Evolutionary conservation across 1,140 invertebrate species (phyloP).

Genomic region (Zaprionus lachaisei): DNA sequence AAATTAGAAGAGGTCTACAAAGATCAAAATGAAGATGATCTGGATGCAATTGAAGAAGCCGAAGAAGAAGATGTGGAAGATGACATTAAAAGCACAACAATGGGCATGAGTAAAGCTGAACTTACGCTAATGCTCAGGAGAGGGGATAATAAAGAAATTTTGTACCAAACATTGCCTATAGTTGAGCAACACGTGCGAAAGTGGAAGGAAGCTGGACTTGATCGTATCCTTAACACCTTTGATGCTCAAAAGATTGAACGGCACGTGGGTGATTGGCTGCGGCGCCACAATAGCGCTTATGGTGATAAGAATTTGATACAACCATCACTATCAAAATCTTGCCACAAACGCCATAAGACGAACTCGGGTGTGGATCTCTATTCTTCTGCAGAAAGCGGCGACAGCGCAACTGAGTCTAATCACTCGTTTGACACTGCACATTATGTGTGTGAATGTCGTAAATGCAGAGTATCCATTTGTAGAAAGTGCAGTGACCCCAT

Average conservation of each 20-base stretch:
- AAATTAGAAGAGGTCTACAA: conserved; percentile 41
- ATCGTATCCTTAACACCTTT: conserved; percentile 71
- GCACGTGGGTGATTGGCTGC: conserved; percentile 71
- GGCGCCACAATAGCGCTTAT: conserved; percentile 58
- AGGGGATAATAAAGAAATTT: conserved; percentile 50
- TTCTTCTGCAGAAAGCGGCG: conserved; percentile 2
- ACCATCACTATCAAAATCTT: not conserved
- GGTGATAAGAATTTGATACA: conserved; percentile 12
- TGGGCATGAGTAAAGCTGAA: conserved; percentile 42
- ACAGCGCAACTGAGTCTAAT: conserved; percentile 59
- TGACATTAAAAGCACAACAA: conserved; percentile 33
- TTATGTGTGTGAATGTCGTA: conserved; percentile 69
- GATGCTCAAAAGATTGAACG: conserved; percentile 69
- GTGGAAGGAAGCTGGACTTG: conserved; percentile 66
- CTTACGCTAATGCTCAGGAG: conserved; percentile 49
- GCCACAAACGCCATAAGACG: not conserved
- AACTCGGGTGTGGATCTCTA: not conserved
- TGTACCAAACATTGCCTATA: conserved; percentile 70
- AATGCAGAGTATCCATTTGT: conserved; percentile 20
- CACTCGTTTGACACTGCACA: conserved; percentile 69
- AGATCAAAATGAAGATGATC: conserved; percentile 23
- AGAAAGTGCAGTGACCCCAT: not conserved
- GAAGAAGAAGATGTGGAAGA: conserved; percentile 20
- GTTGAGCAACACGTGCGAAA: conserved; percentile 70
- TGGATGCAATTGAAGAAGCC: conserved; percentile 28